Evolutionary conservation across 2,888 invertebrate genomes (phyloP).

Genomic region (Epinotia ramella): DNA sequence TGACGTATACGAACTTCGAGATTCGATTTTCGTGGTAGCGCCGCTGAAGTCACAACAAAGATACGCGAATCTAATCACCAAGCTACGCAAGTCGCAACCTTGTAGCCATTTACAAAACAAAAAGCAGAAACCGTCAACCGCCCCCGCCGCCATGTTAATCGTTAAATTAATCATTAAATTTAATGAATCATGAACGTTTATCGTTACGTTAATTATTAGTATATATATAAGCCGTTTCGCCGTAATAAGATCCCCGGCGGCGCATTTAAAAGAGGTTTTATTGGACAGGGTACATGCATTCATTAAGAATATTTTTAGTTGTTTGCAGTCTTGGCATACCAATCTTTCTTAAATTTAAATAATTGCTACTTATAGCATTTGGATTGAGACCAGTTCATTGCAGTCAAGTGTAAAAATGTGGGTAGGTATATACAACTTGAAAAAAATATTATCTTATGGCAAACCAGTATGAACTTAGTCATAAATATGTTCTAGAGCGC

Average conservation of each 20-base stretch:
- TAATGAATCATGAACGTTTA: slow-evolving; percentile 44
- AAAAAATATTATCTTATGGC: no score
- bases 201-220: slow-evolving; percentile 32
- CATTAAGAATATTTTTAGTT: slow-evolving; percentile 25
- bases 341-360: slow-evolving; percentile 1
- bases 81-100: not conserved
- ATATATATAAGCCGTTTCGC: slow-evolving; percentile 28
- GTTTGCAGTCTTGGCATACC: slow-evolving; percentile 4
- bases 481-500: no score
- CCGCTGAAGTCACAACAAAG: slow-evolving; percentile 8
- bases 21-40: no score
- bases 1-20: no score
- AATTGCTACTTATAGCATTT: not conserved
- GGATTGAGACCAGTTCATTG: not conserved
- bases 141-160: slow-evolving; percentile 22
- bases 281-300: slow-evolving; percentile 26
- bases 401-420: no score
- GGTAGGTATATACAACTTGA: no score
- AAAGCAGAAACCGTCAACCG: slow-evolving; percentile 11
- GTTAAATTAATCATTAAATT: slow-evolving; percentile 35
- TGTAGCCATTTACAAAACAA: slow-evolving; percentile 23
- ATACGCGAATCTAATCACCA: slow-evolving; percentile 8
- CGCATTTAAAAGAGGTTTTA: slow-evolving; percentile 20
- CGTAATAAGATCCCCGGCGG: slow-evolving; percentile 30
- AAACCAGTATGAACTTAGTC: no score